Evolutionary conservation across 1,140 invertebrate species (phyloP), one percentile per base, ranked within the genome.

Genomic region (Bombus picipes): DNA sequence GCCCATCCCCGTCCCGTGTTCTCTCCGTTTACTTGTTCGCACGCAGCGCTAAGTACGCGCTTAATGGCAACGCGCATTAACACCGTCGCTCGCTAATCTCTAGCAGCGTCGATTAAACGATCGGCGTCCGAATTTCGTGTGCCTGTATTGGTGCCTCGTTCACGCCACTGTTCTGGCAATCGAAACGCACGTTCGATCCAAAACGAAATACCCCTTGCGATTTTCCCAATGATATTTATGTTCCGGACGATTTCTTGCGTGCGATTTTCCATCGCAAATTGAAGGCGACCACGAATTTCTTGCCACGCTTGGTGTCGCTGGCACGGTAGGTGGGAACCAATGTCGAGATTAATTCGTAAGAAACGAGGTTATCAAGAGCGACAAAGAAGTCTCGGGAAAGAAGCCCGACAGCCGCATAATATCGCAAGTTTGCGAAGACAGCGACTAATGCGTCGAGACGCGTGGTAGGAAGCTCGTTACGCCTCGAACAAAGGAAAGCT

Each of bases 91-190:
- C 83, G 80, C 87, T 88, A 88, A 88, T 88, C 85, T 88, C 85
- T 74, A 59, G 65, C 62, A 81, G 59, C 85, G 79, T 88, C 87
- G 89, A 91, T 90, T 87, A 90, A 90, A 72, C 89, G 81, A 90
- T 91, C 90, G 89, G 81, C 75, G 89, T 70, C 65, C 57, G 43
- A 79, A 59, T 81, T 72, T 81, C 71, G 71, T 74, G 85, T 22
- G 2, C 15, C 37, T 28, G 28, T 34, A 1, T 15, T 4, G 3
- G 41, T 18, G 47, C 41, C 73, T 37, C 47, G 47, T 75, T 57
- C 18, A 9, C 73, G 47, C 32, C 10, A 47, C 72, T 34, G 18
- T 43, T 34, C 53, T 9, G 34, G 1, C 74, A 39, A 39, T 18
- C 47, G 41, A 28, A 13, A 62, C 10, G 12, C 59, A 0, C n/a